Conservation (phyloP, 2,888 invertebrate genomes). For the Myopa tessellatipennis region DNA sequence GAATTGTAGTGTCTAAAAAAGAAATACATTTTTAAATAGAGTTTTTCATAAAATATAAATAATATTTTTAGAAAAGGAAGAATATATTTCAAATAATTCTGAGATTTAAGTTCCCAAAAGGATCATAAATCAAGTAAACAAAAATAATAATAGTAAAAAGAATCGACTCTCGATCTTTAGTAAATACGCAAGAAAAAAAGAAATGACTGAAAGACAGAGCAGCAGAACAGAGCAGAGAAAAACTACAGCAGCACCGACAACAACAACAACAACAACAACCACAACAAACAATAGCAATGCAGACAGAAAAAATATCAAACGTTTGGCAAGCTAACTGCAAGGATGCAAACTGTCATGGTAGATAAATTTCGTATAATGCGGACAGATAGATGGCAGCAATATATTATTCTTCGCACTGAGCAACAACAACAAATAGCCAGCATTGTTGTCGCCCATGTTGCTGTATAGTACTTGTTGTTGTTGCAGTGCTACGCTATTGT, state of each 20-base stretch:
- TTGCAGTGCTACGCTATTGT: slow-evolving; percentile 22
- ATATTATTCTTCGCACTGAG: slow-evolving; percentile 20
- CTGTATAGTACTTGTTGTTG: slow-evolving; percentile 16
- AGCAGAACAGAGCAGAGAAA: not conserved
- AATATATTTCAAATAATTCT: no score
- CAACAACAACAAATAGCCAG: not conserved
- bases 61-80: no score
- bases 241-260: slow-evolving; percentile 37
- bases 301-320: slow-evolving; percentile 17
- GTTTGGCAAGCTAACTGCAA: not conserved
- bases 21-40: no score
- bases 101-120: no score
- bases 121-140: no score
- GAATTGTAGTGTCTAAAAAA: no score
- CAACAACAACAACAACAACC: slow-evolving; percentile 16
- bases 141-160: no score
- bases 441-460: not conserved
- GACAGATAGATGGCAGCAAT: slow-evolving; percentile 18
- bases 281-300: slow-evolving; percentile 10
- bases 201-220: no score
- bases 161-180: no score
- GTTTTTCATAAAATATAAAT: no score
- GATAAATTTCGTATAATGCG: slow-evolving; percentile 41
- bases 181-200: no score
- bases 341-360: slow-evolving; percentile 16